These are phyloP conservation scores for Bombyx mori DNA, from an alignment of 1,140 invertebrate genomes.

Conservation along the genomic window ASM3026992v2 NC_085111.1:1608501-1609000, in stretches of 20 bases:
- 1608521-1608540: too few relatives aligned
- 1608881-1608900: too few relatives aligned
- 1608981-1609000: constrained; percentile 86
- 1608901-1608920: too few relatives aligned
- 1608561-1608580: too few relatives aligned
- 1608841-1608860: not conserved
- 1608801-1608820: constrained; percentile 61
- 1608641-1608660: constrained; percentile 40
- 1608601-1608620: not conserved
- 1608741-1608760: constrained; percentile 85
- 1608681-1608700: constrained; percentile 62
- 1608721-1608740: constrained; percentile 82
- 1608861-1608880: too few relatives aligned
- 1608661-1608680: constrained; percentile 47
- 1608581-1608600: too few relatives aligned
- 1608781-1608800: constrained; percentile 73
- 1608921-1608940: too few relatives aligned
- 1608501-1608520: too few relatives aligned
- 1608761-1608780: constrained; percentile 86
- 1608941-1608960: not conserved
- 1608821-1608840: not conserved
- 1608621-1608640: constrained; percentile 23
- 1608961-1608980: constrained; percentile 3
- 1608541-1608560: too few relatives aligned
- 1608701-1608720: constrained; percentile 85